Percentiles rank a stretch among this genome's conserved stretches.
phyloP scores from a whole-genome alignment of 2,113 vertebrate species.

The Bombycilla garrulus region DNA sequence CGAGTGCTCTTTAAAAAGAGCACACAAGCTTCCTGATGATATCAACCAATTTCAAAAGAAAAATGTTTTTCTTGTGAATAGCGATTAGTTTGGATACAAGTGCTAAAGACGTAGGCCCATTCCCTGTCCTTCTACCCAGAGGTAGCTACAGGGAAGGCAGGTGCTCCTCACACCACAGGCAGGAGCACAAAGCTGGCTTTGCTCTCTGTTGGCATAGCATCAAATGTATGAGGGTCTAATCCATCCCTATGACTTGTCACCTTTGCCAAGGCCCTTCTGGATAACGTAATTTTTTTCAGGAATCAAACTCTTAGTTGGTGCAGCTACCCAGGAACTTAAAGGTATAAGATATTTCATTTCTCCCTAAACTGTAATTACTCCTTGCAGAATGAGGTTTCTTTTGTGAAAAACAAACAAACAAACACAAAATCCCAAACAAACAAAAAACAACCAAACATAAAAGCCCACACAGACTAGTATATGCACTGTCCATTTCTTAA shows the following conservation, averaged over 20 bases:
- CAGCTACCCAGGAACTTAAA: not conserved
- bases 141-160: not conserved
- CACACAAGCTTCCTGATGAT: not conserved
- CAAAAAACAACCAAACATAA: too few species aligned
- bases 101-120: not conserved
- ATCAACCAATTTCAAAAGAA: not conserved
- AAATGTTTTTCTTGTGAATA: not conserved
- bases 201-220: not conserved
- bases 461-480: not conserved
- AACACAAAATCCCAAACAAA: too few species aligned
- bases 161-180: not conserved
- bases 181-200: not conserved
- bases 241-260: not conserved
- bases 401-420: not conserved
- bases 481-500: not conserved
- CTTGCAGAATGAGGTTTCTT: not conserved
- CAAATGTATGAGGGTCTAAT: fast-evolving
- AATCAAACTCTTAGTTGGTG: not conserved
- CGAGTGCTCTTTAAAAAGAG: not conserved
- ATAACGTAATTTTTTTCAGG: not conserved
- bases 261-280: not conserved
- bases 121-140: not conserved
- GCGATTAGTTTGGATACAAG: not conserved
- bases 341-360: not conserved
- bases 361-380: not conserved